These are phyloP conservation scores for Philhelius pedissequus DNA, from an alignment of 2,888 invertebrate genomes.

Conservation along the genomic window DNA sequence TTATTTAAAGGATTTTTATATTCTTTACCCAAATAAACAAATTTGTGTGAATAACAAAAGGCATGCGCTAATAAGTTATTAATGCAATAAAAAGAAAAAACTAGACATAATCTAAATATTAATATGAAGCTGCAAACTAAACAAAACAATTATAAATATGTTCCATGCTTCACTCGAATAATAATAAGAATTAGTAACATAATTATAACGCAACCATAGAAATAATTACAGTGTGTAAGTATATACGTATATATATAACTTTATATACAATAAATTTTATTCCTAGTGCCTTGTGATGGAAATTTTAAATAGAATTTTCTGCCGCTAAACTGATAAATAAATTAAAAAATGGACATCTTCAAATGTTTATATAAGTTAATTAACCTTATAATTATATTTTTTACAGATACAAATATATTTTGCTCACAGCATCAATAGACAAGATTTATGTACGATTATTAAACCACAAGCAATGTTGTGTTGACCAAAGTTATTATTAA, in stretches of 20 bases:
- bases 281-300: background rate
- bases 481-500: background rate
- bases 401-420: background rate
- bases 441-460: background rate
- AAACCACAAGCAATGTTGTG: background rate
- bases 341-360: background rate
- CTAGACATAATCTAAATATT: background rate
- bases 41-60: slow-evolving; percentile 43
- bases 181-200: slow-evolving; percentile 59
- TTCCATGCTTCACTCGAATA: slow-evolving; percentile 36
- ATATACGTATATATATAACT: background rate
- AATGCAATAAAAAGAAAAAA: slow-evolving; percentile 17
- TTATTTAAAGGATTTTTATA: slow-evolving; percentile 27
- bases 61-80: slow-evolving; percentile 47
- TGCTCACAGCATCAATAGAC: background rate
- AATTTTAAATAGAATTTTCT: background rate
- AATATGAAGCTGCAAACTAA: slow-evolving; percentile 18
- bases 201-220: slow-evolving; percentile 14
- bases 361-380: background rate
- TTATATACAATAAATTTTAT: slow-evolving; percentile 1
- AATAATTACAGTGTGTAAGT: slow-evolving; percentile 22
- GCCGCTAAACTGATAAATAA: background rate
- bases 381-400: background rate
- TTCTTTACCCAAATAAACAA: slow-evolving; percentile 50
- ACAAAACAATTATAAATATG: background rate